A percentile compares a stretch with the other conserved stretches of the same genome.
Conservation (phyloP, 1,140 invertebrate species). For the Mya arenaria region DNA sequence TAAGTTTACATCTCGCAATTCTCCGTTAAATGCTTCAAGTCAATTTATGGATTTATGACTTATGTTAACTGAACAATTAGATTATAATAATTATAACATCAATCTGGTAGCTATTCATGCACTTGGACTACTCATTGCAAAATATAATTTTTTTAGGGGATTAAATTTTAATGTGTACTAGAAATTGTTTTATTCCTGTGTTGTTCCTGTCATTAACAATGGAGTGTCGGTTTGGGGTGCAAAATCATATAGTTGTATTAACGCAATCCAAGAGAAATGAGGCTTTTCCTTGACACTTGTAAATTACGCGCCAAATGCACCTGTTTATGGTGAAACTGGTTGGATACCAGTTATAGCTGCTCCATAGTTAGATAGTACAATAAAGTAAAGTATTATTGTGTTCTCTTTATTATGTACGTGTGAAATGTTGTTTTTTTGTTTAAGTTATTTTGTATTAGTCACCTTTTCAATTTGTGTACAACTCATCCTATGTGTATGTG, state of each 20-base stretch:
- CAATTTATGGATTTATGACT: not conserved
- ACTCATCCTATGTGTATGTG: too few relatives aligned
- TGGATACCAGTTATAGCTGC: not conserved
- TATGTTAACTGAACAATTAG: not conserved
- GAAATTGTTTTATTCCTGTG: slow-evolving; percentile 21
- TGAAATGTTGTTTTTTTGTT: too few relatives aligned
- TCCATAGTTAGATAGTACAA: too few relatives aligned
- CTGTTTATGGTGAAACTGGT: not conserved
- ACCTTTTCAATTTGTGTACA: too few relatives aligned
- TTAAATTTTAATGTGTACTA: not conserved
- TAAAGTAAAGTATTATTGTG: too few relatives aligned
- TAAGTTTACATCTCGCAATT: not conserved
- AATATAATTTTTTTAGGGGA: not conserved
- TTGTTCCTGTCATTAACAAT: slow-evolving; percentile 15
- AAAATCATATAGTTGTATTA: not conserved
- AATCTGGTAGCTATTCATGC: too few relatives aligned
- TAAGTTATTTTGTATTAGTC: too few relatives aligned
- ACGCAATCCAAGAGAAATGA: not conserved
- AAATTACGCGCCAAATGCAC: slow-evolving; percentile 16
- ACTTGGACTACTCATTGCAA: not conserved
- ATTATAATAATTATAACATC: not conserved
- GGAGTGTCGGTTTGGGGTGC: slow-evolving; percentile 13
- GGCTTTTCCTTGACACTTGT: not conserved
- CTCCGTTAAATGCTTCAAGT: not conserved
- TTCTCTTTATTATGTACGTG: too few relatives aligned